Percentiles rank a stretch among this genome's conserved stretches.
phyloP scores from a whole-genome alignment of 2,113 vertebrate genomes.

The Leucopternis melanops region DNA sequence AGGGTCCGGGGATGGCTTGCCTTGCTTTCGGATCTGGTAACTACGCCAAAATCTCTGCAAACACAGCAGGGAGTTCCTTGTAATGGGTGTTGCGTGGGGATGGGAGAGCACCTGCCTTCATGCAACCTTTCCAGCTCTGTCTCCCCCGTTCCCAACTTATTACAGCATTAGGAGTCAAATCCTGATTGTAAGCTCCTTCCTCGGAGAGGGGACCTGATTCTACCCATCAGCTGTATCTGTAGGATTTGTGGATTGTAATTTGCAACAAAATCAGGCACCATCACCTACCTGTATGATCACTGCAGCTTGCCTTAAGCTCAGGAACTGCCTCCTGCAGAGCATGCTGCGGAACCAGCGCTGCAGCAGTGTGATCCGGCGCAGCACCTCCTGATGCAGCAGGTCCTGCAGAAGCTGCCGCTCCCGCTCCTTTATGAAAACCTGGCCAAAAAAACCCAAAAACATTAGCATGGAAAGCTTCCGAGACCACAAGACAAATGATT shows the following conservation, averaged over 20 bases:
- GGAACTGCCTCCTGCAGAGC: constrained; percentile 84
- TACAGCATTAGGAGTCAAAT: background rate
- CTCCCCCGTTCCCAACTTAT: background rate
- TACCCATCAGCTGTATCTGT: background rate
- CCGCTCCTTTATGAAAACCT: constrained; percentile 92
- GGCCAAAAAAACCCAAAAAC: background rate
- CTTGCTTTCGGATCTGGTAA: constrained; percentile 61
- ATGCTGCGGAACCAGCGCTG: constrained; percentile 83
- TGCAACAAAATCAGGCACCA: background rate
- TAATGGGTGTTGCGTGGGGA: accelerated
- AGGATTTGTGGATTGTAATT: background rate
- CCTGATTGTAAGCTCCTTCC: background rate
- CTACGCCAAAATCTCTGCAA: constrained; percentile 85
- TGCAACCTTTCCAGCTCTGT: background rate
- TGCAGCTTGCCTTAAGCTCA: constrained; percentile 78
- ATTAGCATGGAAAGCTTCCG: background rate
- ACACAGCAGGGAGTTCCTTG: background rate
- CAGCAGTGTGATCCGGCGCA: constrained; percentile 80
- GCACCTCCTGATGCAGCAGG: constrained; percentile 86
- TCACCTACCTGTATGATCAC: constrained; percentile 83
- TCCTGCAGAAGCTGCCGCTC: constrained; percentile 87
- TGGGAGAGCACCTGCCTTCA: background rate
- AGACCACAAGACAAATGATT: background rate
- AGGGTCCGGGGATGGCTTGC: constrained; percentile 35
- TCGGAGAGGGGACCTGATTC: background rate